Evolutionary conservation across 2,797 vertebrate genomes (phyloP).

Genomic region (Anomalospiza imberbis): DNA sequence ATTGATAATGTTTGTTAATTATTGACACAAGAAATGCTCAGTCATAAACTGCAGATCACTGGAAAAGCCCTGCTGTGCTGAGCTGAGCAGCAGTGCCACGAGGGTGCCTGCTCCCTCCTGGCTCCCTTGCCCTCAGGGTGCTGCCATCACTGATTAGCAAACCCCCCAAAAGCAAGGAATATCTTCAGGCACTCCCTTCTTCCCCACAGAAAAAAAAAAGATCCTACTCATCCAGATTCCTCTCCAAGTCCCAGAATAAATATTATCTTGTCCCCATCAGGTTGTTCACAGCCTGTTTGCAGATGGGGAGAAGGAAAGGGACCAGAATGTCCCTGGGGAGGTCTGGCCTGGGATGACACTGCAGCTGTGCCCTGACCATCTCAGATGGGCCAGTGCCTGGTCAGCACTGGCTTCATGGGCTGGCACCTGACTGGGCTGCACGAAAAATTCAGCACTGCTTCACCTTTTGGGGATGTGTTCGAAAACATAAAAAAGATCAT

Average conservation of each 20-base stretch:
- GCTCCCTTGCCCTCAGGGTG: background rate
- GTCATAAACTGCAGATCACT: background rate
- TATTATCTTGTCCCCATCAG: background rate
- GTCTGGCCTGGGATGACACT: background rate
- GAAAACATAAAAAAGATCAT: background rate
- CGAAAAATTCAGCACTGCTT: background rate
- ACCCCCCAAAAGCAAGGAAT: background rate
- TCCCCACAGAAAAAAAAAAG: background rate
- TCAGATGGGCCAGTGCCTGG: rapidly evolving
- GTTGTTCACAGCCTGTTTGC: background rate
- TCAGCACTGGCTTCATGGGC: background rate
- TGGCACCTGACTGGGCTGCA: background rate
- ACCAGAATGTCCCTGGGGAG: background rate
- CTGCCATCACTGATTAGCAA: conserved; percentile 23
- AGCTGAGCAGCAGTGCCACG: rapidly evolving
- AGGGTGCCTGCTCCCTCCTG: background rate
- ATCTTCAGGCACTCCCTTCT: background rate
- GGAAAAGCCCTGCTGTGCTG: background rate
- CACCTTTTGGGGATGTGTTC: background rate
- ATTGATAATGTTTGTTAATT: conserved; percentile 58
- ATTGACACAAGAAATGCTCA: conserved; percentile 42
- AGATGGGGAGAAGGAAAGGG: background rate
- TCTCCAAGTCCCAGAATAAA: background rate
- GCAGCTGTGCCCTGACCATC: background rate
- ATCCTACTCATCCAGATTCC: background rate